phyloP scores from a whole-genome alignment of 1,140 invertebrate genomes.

The Antheraea mylitta region DNA sequence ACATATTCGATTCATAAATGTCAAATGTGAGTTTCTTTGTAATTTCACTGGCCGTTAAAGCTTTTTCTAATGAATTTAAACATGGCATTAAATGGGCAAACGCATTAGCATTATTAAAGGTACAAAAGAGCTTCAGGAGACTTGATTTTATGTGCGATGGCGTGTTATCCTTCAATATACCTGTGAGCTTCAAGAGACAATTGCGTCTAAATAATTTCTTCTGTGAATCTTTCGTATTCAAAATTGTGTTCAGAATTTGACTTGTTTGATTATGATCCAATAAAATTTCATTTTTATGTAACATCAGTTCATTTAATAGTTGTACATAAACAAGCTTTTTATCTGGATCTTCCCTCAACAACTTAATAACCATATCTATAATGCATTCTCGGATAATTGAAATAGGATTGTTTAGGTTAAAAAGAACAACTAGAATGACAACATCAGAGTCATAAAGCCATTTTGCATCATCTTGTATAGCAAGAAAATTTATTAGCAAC shows the following conservation, averaged over 20 bases:
- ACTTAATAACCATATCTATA: conserved; percentile 55
- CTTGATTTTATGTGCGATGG: conserved; percentile 56
- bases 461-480: conserved; percentile 39
- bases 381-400: conserved; percentile 61
- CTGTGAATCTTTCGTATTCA: conserved; percentile 39
- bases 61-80: conserved; percentile 43
- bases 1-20: conserved; percentile 67
- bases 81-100: conserved; percentile 48
- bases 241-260: conserved; percentile 61
- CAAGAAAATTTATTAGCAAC: conserved; percentile 51
- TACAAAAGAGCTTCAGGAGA: conserved; percentile 47
- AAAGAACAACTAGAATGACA: conserved; percentile 65
- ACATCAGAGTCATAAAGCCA: conserved; percentile 72
- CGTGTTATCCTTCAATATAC: conserved; percentile 45
- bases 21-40: conserved; percentile 55
- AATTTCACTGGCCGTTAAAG: conserved; percentile 35
- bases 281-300: conserved; percentile 78
- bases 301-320: conserved; percentile 48
- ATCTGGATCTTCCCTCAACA: conserved; percentile 43
- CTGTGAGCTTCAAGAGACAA: conserved; percentile 50
- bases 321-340: conserved; percentile 52
- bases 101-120: conserved; percentile 43
- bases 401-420: conserved; percentile 67
- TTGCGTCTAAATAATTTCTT: conserved; percentile 62
- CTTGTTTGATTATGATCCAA: conserved; percentile 82